phyloP scores from a whole-genome alignment of 1,140 invertebrate genomes.

The Sinonovacula constricta region DNA sequence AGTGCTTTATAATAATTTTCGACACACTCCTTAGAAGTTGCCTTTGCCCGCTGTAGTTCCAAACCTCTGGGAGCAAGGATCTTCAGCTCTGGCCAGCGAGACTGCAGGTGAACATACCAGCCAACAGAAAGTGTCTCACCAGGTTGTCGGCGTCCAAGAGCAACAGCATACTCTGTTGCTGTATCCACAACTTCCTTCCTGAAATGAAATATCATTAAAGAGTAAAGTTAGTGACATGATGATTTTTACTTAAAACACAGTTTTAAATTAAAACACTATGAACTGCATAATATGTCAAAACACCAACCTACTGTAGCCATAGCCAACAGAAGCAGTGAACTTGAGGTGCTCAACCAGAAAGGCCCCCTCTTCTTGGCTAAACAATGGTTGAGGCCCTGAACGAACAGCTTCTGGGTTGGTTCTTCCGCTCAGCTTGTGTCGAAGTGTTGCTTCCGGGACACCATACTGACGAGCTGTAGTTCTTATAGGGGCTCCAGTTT shows the following conservation, averaged over 20 bases:
- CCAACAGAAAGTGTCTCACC: constrained; percentile 16
- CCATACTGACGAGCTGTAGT: too few species aligned
- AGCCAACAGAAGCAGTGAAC: not conserved
- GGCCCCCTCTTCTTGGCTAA: not conserved
- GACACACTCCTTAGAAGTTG: constrained; percentile 1
- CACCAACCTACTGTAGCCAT: constrained; percentile 11
- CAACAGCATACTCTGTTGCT: constrained; percentile 9
- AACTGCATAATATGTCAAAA: constrained; percentile 2
- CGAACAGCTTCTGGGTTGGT: constrained; percentile 8
- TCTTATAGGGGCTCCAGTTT: constrained; percentile 14
- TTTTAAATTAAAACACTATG: too few species aligned
- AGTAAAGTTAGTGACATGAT: too few species aligned
- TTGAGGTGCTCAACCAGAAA: not conserved
- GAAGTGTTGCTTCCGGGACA: too few species aligned
- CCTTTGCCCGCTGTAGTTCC: constrained; percentile 24
- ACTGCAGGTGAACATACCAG: constrained; percentile 16
- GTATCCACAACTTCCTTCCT: constrained; percentile 12
- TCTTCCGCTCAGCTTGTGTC: too few species aligned
- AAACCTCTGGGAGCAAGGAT: constrained; percentile 14
- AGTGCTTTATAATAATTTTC: constrained; percentile 12
- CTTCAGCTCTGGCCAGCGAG: constrained; percentile 2
- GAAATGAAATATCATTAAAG: too few species aligned
- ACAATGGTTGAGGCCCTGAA: constrained; percentile 14
- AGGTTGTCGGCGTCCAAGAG: not conserved
- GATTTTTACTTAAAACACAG: too few species aligned